phyloP scores from a whole-genome alignment of 2,888 invertebrate genomes.

The Cacoxenus indagator region DNA sequence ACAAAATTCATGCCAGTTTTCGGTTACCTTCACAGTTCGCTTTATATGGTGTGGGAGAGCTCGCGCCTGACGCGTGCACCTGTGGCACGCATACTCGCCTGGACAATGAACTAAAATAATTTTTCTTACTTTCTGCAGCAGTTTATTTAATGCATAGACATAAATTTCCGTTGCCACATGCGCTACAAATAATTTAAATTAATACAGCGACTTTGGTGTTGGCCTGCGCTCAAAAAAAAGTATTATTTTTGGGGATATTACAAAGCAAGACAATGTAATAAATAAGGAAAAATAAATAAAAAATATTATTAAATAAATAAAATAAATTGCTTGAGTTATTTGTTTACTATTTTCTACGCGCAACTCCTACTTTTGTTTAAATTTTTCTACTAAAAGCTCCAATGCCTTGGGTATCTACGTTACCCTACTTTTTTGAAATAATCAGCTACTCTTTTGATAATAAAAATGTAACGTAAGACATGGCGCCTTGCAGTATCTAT shows the following conservation, averaged over 20 bases:
- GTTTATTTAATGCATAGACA: constrained; percentile 59
- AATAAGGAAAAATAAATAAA: no score
- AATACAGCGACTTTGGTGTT: constrained; percentile 28
- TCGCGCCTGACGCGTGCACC: not conserved
- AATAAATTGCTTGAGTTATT: no score
- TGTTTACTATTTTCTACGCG: no score
- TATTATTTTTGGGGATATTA: not conserved
- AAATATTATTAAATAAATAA: no score
- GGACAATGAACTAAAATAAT: constrained; percentile 4
- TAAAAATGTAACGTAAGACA: constrained; percentile 31
- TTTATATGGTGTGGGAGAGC: not conserved
- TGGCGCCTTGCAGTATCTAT: constrained; percentile 29
- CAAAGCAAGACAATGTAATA: no score
- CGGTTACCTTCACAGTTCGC: no score
- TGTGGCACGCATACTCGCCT: not conserved
- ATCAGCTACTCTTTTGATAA: not conserved
- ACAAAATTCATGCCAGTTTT: no score
- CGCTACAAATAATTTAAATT: constrained; percentile 37
- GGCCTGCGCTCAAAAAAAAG: not conserved
- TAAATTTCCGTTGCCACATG: constrained; percentile 57
- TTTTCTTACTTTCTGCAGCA: constrained; percentile 39
- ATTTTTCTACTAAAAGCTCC: no score
- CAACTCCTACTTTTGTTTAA: no score
- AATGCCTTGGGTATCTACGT: no score
- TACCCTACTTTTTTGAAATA: not conserved